Conservation (phyloP, 2,797 vertebrate genomes). For the Poecilia picta region DNA sequence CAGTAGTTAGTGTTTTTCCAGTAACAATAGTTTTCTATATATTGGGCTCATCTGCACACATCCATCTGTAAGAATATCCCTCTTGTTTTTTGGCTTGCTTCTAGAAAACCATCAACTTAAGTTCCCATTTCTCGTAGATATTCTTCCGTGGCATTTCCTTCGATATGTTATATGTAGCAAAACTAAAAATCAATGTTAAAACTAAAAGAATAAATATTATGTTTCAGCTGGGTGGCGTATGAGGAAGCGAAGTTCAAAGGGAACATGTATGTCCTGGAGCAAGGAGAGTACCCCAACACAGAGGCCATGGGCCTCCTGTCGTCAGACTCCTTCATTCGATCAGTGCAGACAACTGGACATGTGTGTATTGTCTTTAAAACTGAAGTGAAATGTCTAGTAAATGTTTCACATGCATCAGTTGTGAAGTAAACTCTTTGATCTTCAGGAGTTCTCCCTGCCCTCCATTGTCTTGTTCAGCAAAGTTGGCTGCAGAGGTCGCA, state of each 20-base stretch:
- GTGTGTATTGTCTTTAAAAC: slow-evolving; percentile 80
- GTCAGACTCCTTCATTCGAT: slow-evolving; percentile 80
- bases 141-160: too few relatives aligned
- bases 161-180: not conserved
- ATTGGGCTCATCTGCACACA: not conserved
- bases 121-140: not conserved
- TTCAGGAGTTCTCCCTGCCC: slow-evolving; percentile 91
- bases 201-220: not conserved
- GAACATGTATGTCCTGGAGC: slow-evolving; percentile 92
- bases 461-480: slow-evolving; percentile 88
- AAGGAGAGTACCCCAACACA: slow-evolving; percentile 88
- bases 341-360: slow-evolving; percentile 83
- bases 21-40: not conserved
- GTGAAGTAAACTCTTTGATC: not conserved
- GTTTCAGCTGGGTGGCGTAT: slow-evolving; percentile 89
- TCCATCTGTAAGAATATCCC: not conserved
- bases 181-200: not conserved
- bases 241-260: slow-evolving; percentile 87
- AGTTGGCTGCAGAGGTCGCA: slow-evolving; percentile 87
- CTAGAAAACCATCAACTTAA: not conserved
- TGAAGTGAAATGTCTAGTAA: not conserved
- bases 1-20: not conserved
- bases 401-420: not conserved
- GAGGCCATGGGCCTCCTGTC: slow-evolving; percentile 85
- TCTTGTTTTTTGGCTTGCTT: not conserved